Conservation (phyloP, 2,888 invertebrate species). For the Agapostemon virescens region DNA sequence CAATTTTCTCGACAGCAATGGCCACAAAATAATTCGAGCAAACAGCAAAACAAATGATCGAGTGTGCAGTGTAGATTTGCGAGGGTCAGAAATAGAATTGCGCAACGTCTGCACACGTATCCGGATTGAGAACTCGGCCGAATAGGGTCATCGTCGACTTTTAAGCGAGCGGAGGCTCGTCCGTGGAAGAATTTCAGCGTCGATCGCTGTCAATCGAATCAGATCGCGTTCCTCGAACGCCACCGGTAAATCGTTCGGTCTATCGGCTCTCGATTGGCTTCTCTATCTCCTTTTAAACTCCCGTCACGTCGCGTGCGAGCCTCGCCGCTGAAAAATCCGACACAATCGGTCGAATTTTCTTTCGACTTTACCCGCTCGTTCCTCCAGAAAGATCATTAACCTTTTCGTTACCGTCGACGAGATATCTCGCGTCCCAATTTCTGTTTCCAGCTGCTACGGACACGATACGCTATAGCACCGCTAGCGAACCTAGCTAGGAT, state of each 20-base stretch:
- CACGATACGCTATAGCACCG: too few relatives aligned
- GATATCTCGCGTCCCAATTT: too few relatives aligned
- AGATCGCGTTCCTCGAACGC: slow-evolving; percentile 46
- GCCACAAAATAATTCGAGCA: background rate
- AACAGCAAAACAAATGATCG: background rate
- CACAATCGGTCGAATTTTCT: slow-evolving; percentile 40
- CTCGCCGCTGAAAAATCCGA: slow-evolving; percentile 40
- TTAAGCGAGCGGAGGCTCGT: slow-evolving; percentile 8
- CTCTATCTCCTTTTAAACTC: slow-evolving; percentile 23
- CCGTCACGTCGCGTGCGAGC: slow-evolving; percentile 36
- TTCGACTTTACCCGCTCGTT: background rate
- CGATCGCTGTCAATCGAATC: slow-evolving; percentile 36
- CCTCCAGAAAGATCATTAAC: slow-evolving; percentile 21
- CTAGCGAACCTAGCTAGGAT: too few relatives aligned
- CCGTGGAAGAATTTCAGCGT: slow-evolving; percentile 27
- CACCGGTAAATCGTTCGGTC: slow-evolving; percentile 42
- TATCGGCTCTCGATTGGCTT: slow-evolving; percentile 43
- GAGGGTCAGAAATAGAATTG: background rate
- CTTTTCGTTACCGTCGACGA: too few relatives aligned
- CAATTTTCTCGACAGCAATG: too few relatives aligned
- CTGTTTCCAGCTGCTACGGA: too few relatives aligned
- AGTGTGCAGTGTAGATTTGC: background rate
- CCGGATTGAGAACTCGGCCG: background rate
- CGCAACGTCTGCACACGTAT: background rate
- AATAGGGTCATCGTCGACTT: slow-evolving; percentile 26